phyloP scores from a whole-genome alignment of 2,888 invertebrate genomes.

The Sesamia inferens region DNA sequence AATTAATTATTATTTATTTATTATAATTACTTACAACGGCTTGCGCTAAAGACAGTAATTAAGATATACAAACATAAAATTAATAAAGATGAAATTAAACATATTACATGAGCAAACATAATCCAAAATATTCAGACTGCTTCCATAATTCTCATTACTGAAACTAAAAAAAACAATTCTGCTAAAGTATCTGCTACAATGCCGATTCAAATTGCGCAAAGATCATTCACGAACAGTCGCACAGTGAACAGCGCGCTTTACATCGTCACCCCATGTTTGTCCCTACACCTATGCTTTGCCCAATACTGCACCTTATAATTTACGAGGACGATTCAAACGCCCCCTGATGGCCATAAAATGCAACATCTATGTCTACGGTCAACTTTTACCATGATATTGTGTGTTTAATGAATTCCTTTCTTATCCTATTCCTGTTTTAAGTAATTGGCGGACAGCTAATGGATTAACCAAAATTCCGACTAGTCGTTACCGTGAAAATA shows the following conservation, averaged over 20 bases:
- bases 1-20: too few species aligned
- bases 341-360: constrained; percentile 48
- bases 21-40: too few species aligned
- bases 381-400: constrained; percentile 28
- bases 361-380: constrained; percentile 50
- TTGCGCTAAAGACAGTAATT: too few species aligned
- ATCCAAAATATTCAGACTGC: too few species aligned
- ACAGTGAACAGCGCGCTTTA: constrained; percentile 53
- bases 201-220: background rate
- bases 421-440: constrained; percentile 32
- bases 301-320: constrained; percentile 59
- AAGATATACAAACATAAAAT: too few species aligned
- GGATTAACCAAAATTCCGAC: constrained; percentile 40
- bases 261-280: constrained; percentile 52
- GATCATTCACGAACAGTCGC: constrained; percentile 14
- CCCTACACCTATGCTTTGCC: constrained; percentile 46
- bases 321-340: constrained; percentile 39
- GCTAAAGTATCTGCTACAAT: background rate
- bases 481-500: constrained; percentile 16
- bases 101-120: too few species aligned
- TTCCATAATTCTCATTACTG: too few species aligned
- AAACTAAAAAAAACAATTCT: too few species aligned
- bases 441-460: constrained; percentile 40
- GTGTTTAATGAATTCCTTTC: constrained; percentile 35
- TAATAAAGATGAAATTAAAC: too few species aligned